These are phyloP conservation scores for Polymixis flavicincta DNA, from an alignment of 2,888 invertebrate species.

Conservation along the genomic window DNA sequence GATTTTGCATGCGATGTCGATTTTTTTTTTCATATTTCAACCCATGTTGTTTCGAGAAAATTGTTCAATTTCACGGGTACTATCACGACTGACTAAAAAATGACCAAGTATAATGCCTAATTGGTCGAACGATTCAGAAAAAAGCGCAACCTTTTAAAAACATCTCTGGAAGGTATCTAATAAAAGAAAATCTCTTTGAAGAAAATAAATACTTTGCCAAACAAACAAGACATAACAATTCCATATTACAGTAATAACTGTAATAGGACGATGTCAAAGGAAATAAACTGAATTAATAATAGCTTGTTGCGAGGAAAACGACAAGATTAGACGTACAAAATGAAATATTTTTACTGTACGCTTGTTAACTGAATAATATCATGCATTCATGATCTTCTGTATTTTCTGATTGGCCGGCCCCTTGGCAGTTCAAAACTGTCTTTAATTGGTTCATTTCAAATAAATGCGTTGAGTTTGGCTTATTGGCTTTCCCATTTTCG, in stretches of 20 bases:
- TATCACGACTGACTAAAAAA: too few species aligned
- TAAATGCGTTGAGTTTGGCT: too few species aligned
- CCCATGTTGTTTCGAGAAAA: too few species aligned
- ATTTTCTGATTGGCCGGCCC: too few species aligned
- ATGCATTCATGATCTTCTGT: background rate
- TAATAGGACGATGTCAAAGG: constrained; percentile 4
- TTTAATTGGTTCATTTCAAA: too few species aligned
- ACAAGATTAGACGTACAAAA: constrained; percentile 9
- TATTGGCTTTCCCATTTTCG: too few species aligned
- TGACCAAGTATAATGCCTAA: background rate
- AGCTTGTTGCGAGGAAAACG: background rate
- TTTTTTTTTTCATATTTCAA: too few species aligned
- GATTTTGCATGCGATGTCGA: too few species aligned
- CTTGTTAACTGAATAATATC: constrained; percentile 18
- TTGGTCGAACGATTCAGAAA: background rate
- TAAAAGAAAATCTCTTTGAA: background rate
- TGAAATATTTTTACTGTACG: constrained; percentile 28
- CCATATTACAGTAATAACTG: constrained; percentile 7
- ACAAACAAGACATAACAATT: background rate
- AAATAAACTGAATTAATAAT: constrained; percentile 31
- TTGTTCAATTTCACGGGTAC: too few species aligned
- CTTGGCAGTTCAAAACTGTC: too few species aligned
- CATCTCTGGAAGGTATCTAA: background rate
- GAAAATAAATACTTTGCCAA: constrained; percentile 1
- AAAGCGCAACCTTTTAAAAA: background rate